Percentiles rank a stretch among this genome's conserved stretches.
phyloP scores from a whole-genome alignment of 2,888 invertebrate genomes.

The Aphodius sticticus region DNA sequence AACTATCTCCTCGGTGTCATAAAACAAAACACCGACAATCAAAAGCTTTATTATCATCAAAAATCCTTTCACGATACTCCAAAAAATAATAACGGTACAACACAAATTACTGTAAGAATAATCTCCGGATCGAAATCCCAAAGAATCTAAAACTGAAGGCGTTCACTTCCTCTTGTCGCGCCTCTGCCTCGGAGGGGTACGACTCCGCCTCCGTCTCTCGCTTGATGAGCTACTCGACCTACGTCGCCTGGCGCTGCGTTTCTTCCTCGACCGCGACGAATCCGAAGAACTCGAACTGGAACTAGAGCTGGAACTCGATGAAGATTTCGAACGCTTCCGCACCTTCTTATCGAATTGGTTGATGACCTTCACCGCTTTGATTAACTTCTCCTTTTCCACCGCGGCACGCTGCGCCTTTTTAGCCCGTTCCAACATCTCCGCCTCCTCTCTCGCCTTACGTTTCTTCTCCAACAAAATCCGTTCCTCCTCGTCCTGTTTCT shows the following conservation, averaged over 20 bases:
- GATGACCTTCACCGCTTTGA: constrained; percentile 58
- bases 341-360: constrained; percentile 55
- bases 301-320: constrained; percentile 43
- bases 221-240: background rate
- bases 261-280: background rate
- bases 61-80: background rate
- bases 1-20: too few relatives aligned
- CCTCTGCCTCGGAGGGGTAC: constrained; percentile 14
- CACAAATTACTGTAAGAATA: background rate
- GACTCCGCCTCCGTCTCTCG: background rate
- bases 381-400: constrained; percentile 58
- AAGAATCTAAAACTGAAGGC: background rate
- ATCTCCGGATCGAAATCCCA: background rate
- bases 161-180: constrained; percentile 15
- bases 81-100: background rate
- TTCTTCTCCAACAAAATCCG: constrained; percentile 57
- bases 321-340: constrained; percentile 40
- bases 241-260: background rate
- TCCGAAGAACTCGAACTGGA: constrained; percentile 32
- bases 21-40: background rate
- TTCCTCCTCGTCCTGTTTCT: constrained; percentile 63
- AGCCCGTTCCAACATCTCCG: constrained; percentile 59
- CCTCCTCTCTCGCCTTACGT: constrained; percentile 59
- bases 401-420: constrained; percentile 59
- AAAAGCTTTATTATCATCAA: background rate